phyloP scores from a whole-genome alignment of 2,888 invertebrate species.

The Ptilodon capucinus region DNA sequence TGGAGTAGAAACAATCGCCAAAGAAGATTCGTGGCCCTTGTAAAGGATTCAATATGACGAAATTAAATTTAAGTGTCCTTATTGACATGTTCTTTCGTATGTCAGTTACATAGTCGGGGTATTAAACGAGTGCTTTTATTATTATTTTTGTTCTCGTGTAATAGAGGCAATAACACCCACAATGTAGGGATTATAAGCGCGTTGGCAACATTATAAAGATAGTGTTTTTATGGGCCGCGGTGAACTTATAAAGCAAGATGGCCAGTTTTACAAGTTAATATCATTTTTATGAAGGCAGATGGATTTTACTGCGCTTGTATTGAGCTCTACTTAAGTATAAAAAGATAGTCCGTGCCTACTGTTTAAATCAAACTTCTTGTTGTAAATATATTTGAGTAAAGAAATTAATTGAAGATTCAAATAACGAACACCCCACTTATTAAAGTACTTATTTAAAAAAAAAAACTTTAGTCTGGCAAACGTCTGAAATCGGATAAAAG shows the following conservation, averaged over 20 bases:
- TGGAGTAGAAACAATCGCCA: constrained; percentile 62
- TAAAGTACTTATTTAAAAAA: neutral
- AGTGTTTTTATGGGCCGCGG: constrained; percentile 23
- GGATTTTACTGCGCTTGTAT: constrained; percentile 6
- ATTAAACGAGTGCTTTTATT: constrained; percentile 21
- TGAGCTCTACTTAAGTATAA: neutral
- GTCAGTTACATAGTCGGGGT: constrained; percentile 29
- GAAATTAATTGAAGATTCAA: neutral
- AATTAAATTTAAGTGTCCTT: constrained; percentile 62
- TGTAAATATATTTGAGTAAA: no score
- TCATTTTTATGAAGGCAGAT: constrained; percentile 2
- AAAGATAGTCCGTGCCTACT: no score
- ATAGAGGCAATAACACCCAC: constrained; percentile 27
- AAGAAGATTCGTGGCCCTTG: constrained; percentile 48
- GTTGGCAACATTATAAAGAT: constrained; percentile 27
- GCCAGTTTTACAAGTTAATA: constrained; percentile 1
- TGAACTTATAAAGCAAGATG: constrained; percentile 8
- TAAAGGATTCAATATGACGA: constrained; percentile 60
- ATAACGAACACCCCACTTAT: neutral
- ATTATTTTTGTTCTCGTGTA: constrained; percentile 19
- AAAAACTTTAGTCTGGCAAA: neutral
- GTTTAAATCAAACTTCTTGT: no score
- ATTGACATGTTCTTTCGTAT: constrained; percentile 39
- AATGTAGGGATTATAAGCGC: constrained; percentile 22
- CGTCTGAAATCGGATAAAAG: constrained; percentile 41